phyloP scores from a whole-genome alignment of 2,888 invertebrate genomes.

The Coremacera marginata region DNA sequence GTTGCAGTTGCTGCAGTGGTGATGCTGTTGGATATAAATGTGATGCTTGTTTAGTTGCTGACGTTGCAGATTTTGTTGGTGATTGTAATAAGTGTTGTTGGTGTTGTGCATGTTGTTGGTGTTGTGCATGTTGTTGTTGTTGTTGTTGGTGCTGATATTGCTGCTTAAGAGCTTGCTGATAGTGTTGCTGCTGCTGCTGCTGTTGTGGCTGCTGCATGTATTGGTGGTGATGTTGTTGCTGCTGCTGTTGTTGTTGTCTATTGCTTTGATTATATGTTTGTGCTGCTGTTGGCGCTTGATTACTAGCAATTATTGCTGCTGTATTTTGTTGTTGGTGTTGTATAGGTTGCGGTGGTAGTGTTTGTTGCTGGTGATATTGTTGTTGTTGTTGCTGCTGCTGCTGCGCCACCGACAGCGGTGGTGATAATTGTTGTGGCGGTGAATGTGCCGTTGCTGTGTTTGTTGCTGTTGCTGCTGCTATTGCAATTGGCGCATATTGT shows the following conservation, averaged over 20 bases:
- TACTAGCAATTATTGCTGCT: conserved; percentile 65
- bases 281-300: conserved; percentile 58
- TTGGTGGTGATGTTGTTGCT: conserved; percentile 48
- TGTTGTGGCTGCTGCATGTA: conserved; percentile 55
- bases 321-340: conserved; percentile 69
- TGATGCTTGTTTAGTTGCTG: conserved; percentile 66
- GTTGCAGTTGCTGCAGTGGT: conserved; percentile 51
- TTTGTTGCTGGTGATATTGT: conserved; percentile 59
- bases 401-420: conserved; percentile 52
- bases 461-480: conserved; percentile 54
- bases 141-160: conserved; percentile 57
- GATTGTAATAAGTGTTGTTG: conserved; percentile 48
- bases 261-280: conserved; percentile 52
- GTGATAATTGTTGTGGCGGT: conserved; percentile 52
- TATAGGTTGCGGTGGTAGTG: conserved; percentile 65
- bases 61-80: conserved; percentile 53
- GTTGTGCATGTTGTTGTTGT: conserved; percentile 45
- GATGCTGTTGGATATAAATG: conserved; percentile 66
- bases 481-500: conserved; percentile 67
- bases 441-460: conserved; percentile 52
- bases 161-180: conserved; percentile 47
- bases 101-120: conserved; percentile 46
- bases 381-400: conserved; percentile 60
- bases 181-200: conserved; percentile 57
- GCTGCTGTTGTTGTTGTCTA: conserved; percentile 54